A percentile compares a stretch with the other conserved stretches of the same genome.
Evolutionary conservation across 2,797 vertebrate species (phyloP).

Genomic region (Alcedo quadribrachys): DNA sequence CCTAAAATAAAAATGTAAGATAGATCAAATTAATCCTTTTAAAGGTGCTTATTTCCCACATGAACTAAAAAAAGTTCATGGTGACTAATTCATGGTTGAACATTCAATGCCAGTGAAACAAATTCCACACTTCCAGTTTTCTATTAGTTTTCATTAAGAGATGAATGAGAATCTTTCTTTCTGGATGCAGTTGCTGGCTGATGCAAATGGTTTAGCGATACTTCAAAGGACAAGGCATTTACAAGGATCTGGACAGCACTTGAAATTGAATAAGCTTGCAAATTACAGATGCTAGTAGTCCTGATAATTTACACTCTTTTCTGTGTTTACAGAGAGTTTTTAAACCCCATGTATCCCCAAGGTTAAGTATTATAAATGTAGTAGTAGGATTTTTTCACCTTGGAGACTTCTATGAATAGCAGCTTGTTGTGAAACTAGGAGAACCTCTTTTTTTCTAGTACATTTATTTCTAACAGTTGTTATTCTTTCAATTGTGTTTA

Average conservation of each 20-base stretch:
- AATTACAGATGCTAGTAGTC: not conserved
- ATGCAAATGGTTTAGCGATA: not conserved
- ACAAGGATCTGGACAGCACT: not conserved
- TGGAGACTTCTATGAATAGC: not conserved
- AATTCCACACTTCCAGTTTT: not conserved
- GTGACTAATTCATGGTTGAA: not conserved
- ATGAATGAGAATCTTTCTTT: not conserved
- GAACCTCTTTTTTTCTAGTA: not conserved
- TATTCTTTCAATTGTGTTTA: not conserved
- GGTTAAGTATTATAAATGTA: not conserved
- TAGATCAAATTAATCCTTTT: not conserved
- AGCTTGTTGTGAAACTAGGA: not conserved
- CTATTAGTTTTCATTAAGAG: not conserved
- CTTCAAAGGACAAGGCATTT: not conserved
- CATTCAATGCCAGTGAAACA: not conserved
- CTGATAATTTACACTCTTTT: not conserved
- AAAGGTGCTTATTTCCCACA: not conserved
- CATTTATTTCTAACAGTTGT: not conserved
- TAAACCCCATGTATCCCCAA: not conserved
- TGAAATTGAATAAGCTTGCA: accelerated
- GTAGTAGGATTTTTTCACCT: not conserved
- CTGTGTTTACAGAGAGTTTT: not conserved
- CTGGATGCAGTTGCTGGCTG: not conserved
- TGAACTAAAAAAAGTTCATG: not conserved
- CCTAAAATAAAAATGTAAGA: not conserved